Evolutionary conservation across 2,888 invertebrate genomes (phyloP), one percentile per base, ranked within the genome.

Genomic region (Chymomyza amoena): DNA sequence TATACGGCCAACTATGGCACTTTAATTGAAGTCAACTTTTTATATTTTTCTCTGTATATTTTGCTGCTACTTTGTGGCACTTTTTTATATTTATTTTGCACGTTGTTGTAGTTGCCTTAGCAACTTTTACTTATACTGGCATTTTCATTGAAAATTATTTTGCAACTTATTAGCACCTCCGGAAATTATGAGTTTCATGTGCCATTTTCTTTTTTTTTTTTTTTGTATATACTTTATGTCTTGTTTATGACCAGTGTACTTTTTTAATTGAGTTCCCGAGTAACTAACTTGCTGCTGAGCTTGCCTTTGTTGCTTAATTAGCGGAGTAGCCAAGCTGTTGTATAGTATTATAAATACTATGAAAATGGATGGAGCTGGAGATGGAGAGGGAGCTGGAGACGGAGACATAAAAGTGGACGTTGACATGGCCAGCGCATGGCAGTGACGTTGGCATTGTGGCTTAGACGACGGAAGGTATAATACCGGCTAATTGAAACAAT

Each of bases 91-190:
- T 61, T 20, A 25, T 64, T 36, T n/a, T 25, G 39, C 20, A 54
- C 6, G 5, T 36, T 20, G 18, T 69, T 32, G 18, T 61, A 7
- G 9, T 20, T n/a, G 63, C 65, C 51, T 59, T 15, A 62, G 52
- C 15, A 63, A 28, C 63, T 63, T 63, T 52, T 57, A 51, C 50
- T 61, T 51, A 15, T 61, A 51, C 51, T 25, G 61, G 68, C 70
- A 73, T 77, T 84, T 76, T 78, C 80, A 81, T 83, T 84, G 79
- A 76, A 81, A 84, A 84, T 87, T 77, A 83, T 87, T 79, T 78
- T 81, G 86, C 82, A 87, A 84, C 87, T 84, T 84, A 87, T 84
- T 84, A 84, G 83, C 84, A 84, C 84, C 84, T 87, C 84, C 81
- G 87, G 83, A 87, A 84, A 84, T 84, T 84, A 84, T 86, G 87